Percentiles rank a stretch among this genome's conserved stretches.
phyloP scores from a whole-genome alignment of 2,888 invertebrate species.

The Hoplodrina ambigua region DNA sequence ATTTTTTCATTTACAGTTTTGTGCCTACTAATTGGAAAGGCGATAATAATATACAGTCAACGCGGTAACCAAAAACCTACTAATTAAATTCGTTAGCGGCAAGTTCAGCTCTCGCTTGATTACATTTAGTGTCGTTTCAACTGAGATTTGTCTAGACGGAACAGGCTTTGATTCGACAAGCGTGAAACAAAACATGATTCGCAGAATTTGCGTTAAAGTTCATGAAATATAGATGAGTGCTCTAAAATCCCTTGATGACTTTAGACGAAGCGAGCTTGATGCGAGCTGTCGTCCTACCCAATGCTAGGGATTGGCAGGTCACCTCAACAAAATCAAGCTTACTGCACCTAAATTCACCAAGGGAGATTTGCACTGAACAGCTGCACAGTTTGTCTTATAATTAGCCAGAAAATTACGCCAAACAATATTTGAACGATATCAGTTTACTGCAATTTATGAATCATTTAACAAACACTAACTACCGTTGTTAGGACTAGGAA shows the following conservation, averaged over 20 bases:
- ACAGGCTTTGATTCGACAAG: neutral
- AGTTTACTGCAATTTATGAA: constrained; percentile 5
- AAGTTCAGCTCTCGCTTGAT: constrained; percentile 27
- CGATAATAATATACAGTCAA: constrained; percentile 36
- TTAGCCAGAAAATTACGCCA: neutral
- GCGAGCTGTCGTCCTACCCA: neutral
- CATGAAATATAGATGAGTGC: neutral
- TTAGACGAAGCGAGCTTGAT: no score
- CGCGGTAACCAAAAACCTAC: constrained; percentile 49
- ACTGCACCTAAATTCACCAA: neutral
- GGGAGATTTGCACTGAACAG: neutral
- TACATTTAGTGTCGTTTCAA: constrained; percentile 16
- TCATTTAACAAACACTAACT: constrained; percentile 15
- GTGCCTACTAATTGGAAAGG: constrained; percentile 59
- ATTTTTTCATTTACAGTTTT: constrained; percentile 33
- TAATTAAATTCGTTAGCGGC: constrained; percentile 52
- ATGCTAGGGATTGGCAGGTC: neutral
- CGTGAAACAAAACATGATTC: constrained; percentile 10
- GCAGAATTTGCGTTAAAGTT: constrained; percentile 11
- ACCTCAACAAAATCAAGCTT: no score
- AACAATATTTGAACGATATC: neutral
- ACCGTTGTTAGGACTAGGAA: constrained; percentile 15
- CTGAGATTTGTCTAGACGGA: constrained; percentile 21
- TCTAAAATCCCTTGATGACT: no score
- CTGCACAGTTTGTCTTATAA: constrained; percentile 1